Base-by-base conservation (phyloP, 2,113 vertebrate species). In the Tetrao urogallus region DNA sequence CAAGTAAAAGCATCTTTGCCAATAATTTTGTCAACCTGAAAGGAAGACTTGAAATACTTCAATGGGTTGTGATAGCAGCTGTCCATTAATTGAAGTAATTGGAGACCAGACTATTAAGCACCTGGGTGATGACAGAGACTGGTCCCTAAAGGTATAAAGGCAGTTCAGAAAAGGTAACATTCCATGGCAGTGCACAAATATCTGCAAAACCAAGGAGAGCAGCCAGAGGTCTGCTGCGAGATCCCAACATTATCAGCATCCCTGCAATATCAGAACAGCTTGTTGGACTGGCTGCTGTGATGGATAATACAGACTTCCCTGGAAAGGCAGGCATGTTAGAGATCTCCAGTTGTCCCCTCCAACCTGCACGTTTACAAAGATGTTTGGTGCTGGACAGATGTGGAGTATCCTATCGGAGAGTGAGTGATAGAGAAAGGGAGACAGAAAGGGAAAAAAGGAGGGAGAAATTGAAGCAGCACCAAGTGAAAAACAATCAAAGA, bases 401-500 rank as follows among this genome's bases (percentile, higher is more conserved):
- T 30, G 83, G 7, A 28, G 72, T 36, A 54, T 7, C 14, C 25
- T 6, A 1, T 42, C 82, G 2, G 15, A 64, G 16, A 56, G 8
- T 11, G 11, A 79, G 15, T 0, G 2, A 45, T 6, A 40, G 61
- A 82, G 67, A 82, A 87, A 82, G 50, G 24, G 17, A 30, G 43
- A 47, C 5, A 27, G 73, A 27, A 70, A 40, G n/a, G 28, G 76
- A 78, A 40, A 48, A 45, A 45, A 57, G 32, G 28, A 63, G 27
- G 32, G 21, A 88, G 60, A 84, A 86, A 90, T 88, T 82, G 90
- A 70, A 92, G 82, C 48, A 78, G 47, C 54, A 38, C 60, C 43
- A 21, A 85, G 52, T 1, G 34, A 70, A 85, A 73, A 95, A 88
- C 63, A 94, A 94, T 90, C 81, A 85, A 85, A 96, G 81, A 79